Conservation (phyloP, 92 coral and sea anemone species). For the Porites divaricata region DNA sequence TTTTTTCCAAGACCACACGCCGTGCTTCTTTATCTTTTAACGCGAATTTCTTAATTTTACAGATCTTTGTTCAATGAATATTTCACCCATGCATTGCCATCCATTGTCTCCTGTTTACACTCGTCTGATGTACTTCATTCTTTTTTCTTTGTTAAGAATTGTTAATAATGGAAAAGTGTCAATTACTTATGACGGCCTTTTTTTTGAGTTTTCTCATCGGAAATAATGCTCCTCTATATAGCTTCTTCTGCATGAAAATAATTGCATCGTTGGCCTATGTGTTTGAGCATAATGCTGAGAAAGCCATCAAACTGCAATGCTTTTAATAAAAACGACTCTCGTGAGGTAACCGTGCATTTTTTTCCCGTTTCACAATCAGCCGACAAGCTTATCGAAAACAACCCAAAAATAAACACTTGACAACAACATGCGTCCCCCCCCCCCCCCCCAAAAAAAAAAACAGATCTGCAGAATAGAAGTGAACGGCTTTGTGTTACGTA, state of each 20-base stretch:
- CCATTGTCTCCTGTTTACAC: not conserved
- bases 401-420: not conserved
- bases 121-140: not conserved
- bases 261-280: not conserved
- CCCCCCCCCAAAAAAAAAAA: too few relatives aligned
- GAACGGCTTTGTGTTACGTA: not conserved
- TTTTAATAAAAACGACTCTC: not conserved
- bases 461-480: too few relatives aligned
- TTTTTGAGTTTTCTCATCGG: not conserved
- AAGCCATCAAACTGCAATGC: too few relatives aligned
- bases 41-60: not conserved
- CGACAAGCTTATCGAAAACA: not conserved
- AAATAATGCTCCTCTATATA: not conserved
- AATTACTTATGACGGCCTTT: not conserved
- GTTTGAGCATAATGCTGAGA: not conserved
- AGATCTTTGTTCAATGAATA: not conserved
- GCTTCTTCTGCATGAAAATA: not conserved
- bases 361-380: not conserved
- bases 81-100: not conserved
- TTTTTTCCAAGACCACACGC: not conserved
- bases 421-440: not conserved
- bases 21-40: not conserved
- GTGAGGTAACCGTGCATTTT: not conserved
- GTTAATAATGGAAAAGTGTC: not conserved
- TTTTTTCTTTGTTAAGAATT: conserved; percentile 5